Evolutionary conservation across 2,113 vertebrate species (phyloP).

Genomic region (Eolophus roseicapilla): DNA sequence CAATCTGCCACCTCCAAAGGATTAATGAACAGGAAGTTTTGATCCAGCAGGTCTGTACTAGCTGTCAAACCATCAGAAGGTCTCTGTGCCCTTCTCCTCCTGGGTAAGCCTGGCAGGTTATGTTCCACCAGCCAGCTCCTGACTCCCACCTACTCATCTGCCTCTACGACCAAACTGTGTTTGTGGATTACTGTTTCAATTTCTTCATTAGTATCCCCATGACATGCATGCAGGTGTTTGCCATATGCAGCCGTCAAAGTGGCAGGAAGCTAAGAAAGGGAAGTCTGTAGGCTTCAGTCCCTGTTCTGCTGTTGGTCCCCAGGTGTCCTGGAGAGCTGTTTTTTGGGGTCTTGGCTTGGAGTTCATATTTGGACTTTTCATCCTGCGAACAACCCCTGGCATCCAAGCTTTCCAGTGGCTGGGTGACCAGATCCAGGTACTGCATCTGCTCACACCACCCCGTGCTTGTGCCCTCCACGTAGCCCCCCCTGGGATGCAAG

Average conservation of each 20-base stretch:
- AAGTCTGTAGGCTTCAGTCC: background rate
- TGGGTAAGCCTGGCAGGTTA: background rate
- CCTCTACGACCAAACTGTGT: background rate
- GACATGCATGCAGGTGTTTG: background rate
- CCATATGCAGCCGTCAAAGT: background rate
- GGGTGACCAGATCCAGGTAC: slow-evolving; percentile 90
- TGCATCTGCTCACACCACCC: background rate
- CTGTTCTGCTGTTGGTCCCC: slow-evolving; percentile 1
- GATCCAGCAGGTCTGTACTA: background rate
- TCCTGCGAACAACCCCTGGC: slow-evolving; percentile 89
- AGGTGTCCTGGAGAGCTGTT: slow-evolving; percentile 88
- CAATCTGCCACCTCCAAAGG: background rate
- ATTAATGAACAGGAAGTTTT: background rate
- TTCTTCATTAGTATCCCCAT: background rate
- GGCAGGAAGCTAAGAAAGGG: background rate
- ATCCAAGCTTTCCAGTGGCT: slow-evolving; percentile 86
- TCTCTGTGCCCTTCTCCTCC: background rate
- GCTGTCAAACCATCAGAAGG: background rate
- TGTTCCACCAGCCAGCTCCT: background rate
- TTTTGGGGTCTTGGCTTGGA: slow-evolving; percentile 90
- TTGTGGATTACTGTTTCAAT: background rate
- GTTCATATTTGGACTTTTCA: slow-evolving; percentile 87
- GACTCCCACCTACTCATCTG: background rate
- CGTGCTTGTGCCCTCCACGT: background rate
- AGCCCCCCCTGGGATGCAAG: background rate